Evolutionary conservation across 2,113 vertebrate species (phyloP), one percentile per base, ranked within the genome.

Genomic region (Marmota monax): DNA sequence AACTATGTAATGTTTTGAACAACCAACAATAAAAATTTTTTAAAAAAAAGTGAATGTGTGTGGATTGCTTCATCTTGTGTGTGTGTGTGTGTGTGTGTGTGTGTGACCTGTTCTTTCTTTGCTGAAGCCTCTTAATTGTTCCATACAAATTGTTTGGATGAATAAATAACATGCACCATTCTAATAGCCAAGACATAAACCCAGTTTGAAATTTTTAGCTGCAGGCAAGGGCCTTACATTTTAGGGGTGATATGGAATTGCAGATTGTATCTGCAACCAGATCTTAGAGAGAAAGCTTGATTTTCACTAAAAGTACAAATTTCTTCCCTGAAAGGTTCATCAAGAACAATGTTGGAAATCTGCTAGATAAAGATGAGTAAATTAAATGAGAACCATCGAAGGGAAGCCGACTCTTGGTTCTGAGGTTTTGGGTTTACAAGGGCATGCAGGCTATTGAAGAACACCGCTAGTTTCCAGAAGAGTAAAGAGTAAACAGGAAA

Each of bases 81-180:
- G 45, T 45, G 45, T n/a, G n/a, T n/a, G n/a, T n/a, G n/a, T n/a
- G n/a, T n/a, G n/a, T 45, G 42, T 45, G 42, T 45, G 45, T 20
- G 18, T 1, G 9, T 7, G 3, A 3, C 67, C 37, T 16, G 0
- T 14, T 12, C 12, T 53, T 39, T 5, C 0, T 8, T 42, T 4
- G 7, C 48, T 37, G 14, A 1, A 22, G 51, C 14, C 27, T 65
- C 27, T 9, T 56, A 39, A 34, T 34, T 45, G 1, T 23, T 37
- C 12, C 14, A 16, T 9, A 7, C 13, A 51, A 10, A 13, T 3
- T 10, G 13, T 27, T 29, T 53, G 39, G n/a, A 34, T 42, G 4
- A 63, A 51, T 51, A 34, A 53, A 18, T n/a, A 12, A 8, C 6
- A 6, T 42, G 7, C 4, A 23, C n/a, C 2, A 34, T 39, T 34